Conservation (phyloP, 2,888 invertebrate species). For the Elegia similella region DNA sequence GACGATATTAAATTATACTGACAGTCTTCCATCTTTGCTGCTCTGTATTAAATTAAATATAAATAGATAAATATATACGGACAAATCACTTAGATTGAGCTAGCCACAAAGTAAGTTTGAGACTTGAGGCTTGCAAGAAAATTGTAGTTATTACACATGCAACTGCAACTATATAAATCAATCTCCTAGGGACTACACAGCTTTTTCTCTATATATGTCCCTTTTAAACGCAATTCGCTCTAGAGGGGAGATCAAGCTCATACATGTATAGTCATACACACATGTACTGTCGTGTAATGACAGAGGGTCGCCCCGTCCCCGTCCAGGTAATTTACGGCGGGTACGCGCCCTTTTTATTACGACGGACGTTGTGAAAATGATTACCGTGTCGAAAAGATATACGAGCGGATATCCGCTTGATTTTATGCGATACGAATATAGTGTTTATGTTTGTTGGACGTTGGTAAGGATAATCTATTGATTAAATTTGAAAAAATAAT, state of each 20-base stretch:
- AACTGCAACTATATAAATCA: too few relatives aligned
- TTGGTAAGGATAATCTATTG: neutral
- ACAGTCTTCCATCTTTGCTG: conserved; percentile 26
- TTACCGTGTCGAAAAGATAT: conserved; percentile 30
- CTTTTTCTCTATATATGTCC: too few relatives aligned
- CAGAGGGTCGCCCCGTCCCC: conserved; percentile 33
- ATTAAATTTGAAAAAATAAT: neutral
- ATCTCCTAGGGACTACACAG: too few relatives aligned
- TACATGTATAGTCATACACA: neutral
- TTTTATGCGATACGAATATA: neutral
- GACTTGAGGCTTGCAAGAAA: too few relatives aligned
- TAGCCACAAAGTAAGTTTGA: too few relatives aligned
- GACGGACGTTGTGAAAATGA: conserved; percentile 44
- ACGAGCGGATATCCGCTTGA: conserved; percentile 18
- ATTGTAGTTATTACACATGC: too few relatives aligned
- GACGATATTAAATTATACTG: conserved; percentile 26
- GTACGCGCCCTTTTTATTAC: conserved; percentile 38
- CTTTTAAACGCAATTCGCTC: too few relatives aligned
- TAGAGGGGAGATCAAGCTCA: too few relatives aligned
- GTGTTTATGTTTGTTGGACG: neutral
- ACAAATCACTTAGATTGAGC: too few relatives aligned
- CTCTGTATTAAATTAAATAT: conserved; percentile 25
- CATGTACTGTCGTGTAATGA: conserved; percentile 36
- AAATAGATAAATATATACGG: too few relatives aligned
- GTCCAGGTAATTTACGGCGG: conserved; percentile 48